Base-by-base conservation (phyloP, 2,888 invertebrate genomes). In the Emmelina monodactyla region DNA sequence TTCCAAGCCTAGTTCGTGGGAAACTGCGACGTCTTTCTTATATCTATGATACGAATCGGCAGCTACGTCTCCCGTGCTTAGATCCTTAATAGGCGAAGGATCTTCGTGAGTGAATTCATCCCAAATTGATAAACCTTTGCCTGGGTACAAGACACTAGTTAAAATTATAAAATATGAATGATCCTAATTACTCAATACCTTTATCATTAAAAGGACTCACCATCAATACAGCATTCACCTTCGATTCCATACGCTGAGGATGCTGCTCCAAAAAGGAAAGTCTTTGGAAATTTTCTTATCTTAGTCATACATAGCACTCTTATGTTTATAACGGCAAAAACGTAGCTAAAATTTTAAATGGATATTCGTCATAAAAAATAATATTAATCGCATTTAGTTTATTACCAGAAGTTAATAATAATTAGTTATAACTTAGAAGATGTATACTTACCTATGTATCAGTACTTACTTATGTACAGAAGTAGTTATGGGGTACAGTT, bases 41-140 rank as follows among this genome's bases (percentile, higher is more conserved):
- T 82, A 85, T 33, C 70, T 78, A 51, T 86, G 75, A 55, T 87
- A 88, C 9, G 86, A 87, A 54, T 89, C 85, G 19, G 85, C 83
- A 1, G 88, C 83, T 0, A 84, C 55, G 43, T 88, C 86, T 0
- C 84, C 88, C 2, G 45, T 58, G 38, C 53, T 60, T 0, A 44
- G 47, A 29, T 70, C 70, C 35, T 41, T 47, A 13, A 70, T 55
- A 2, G 52, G 58, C 0, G 59, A 60, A 1, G 55, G 57, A 0
- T 55, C 36, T 9, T 19, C 37, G 42, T 72, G 71, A 1, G 58
- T 51, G 0, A 51, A 48, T 2, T 56, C 37, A 46, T 86, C 85
- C 84, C 84, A 86, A 39, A 84, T 79, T 42, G 80, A 87, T 43
- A 66, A 57, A 0, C 81, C 72, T 62, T 85, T 86, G 9, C 82